Percentiles rank a stretch among this genome's conserved stretches.
Evolutionary conservation across 2,113 vertebrate genomes (phyloP).

Genomic region (Numenius arquata): DNA sequence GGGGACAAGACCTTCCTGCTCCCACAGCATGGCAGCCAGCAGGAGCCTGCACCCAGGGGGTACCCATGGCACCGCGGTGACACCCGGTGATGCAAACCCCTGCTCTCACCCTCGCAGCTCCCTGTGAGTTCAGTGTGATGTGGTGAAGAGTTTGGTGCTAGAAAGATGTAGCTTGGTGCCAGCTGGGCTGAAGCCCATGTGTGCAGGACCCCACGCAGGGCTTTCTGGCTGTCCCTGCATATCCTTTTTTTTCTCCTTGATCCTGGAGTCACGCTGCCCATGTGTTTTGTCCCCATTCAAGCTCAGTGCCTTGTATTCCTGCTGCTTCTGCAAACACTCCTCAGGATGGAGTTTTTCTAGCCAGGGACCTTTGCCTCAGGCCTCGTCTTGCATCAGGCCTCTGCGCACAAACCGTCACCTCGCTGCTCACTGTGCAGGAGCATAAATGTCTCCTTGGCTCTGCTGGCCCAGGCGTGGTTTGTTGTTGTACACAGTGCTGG

Average conservation of each 20-base stretch:
- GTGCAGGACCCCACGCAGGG: rapidly evolving
- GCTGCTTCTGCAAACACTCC: neutral
- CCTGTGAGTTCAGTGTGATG: neutral
- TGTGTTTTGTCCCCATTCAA: neutral
- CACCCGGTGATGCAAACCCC: rapidly evolving
- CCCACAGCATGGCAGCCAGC: rapidly evolving
- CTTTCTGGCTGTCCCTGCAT: rapidly evolving
- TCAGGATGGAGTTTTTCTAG: neutral
- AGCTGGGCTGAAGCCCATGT: neutral
- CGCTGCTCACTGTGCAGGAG: rapidly evolving
- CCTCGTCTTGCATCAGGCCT: neutral
- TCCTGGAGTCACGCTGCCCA: neutral
- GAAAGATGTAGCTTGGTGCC: rapidly evolving
- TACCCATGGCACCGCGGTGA: neutral
- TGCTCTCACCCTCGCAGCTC: neutral
- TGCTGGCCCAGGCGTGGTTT: rapidly evolving
- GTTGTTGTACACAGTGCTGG: neutral
- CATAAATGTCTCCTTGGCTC: neutral
- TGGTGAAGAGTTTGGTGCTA: neutral
- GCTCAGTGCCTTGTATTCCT: neutral
- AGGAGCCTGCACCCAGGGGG: neutral
- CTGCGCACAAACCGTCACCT: rapidly evolving
- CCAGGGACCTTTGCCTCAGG: neutral
- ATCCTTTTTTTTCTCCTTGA: neutral
- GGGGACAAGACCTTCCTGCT: neutral